Evolutionary conservation across 2,888 invertebrate species (phyloP).

Genomic region (Pseudanteris insignis): DNA sequence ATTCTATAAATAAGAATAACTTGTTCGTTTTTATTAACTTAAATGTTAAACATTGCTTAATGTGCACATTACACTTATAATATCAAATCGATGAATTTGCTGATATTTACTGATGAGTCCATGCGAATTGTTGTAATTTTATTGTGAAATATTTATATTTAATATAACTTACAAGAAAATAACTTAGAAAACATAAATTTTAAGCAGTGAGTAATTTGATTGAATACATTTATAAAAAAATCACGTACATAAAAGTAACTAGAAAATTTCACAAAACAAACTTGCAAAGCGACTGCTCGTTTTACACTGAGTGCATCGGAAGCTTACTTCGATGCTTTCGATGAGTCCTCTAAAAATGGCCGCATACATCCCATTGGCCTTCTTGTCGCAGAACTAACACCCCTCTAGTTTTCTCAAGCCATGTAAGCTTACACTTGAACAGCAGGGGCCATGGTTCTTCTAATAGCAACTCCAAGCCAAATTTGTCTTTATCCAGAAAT

Average conservation of each 20-base stretch:
- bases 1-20: too few relatives aligned
- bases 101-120: too few relatives aligned
- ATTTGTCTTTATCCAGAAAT: slow-evolving; percentile 85
- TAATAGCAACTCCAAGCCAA: slow-evolving; percentile 71
- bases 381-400: slow-evolving; percentile 54
- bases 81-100: too few relatives aligned
- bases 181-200: too few relatives aligned
- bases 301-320: slow-evolving; percentile 62
- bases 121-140: too few relatives aligned
- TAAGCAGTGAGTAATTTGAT: too few relatives aligned
- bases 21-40: too few relatives aligned
- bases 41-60: too few relatives aligned
- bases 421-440: slow-evolving; percentile 66
- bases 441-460: slow-evolving; percentile 48
- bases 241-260: slow-evolving; percentile 28
- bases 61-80: too few relatives aligned
- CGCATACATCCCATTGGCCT: slow-evolving; percentile 64
- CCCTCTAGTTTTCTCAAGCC: slow-evolving; percentile 48
- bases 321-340: slow-evolving; percentile 53
- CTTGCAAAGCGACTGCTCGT: slow-evolving; percentile 54
- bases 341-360: slow-evolving; percentile 66
- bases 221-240: too few relatives aligned
- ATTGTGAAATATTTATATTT: too few relatives aligned
- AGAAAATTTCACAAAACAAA: slow-evolving; percentile 31
- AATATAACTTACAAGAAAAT: too few relatives aligned